Evolutionary conservation across 1,140 invertebrate genomes (phyloP).

Genomic region (Oncopeltus fasciatus): DNA sequence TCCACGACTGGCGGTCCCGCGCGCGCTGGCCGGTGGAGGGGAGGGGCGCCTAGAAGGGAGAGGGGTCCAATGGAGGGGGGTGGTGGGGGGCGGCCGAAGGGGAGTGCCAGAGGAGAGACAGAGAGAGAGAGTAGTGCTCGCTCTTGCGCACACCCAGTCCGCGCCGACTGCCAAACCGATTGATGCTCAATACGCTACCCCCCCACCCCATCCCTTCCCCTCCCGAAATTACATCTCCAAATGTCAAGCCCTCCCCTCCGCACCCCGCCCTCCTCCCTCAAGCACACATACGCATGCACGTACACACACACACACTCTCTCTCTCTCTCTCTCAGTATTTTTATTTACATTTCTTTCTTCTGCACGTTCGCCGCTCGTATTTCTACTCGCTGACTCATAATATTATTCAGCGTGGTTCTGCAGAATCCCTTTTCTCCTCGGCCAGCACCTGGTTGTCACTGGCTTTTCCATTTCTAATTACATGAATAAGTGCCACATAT

Average conservation of each 20-base stretch:
- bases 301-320: background rate
- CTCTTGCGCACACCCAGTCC: conserved; percentile 18
- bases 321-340: background rate
- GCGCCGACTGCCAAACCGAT: conserved; percentile 15
- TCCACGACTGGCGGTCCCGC: conserved; percentile 5
- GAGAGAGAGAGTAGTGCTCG: background rate
- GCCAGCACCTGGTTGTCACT: too few species aligned
- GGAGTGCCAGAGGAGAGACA: background rate
- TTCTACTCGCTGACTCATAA: conserved; percentile 2
- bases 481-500: too few species aligned
- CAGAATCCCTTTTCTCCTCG: too few species aligned
- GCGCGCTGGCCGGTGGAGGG: background rate
- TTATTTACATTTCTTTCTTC: background rate
- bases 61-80: background rate
- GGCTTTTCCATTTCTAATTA: too few species aligned
- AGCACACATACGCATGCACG: too few species aligned
- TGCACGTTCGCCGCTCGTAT: background rate
- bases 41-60: background rate
- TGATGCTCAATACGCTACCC: conserved; percentile 18
- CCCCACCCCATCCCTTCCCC: background rate
- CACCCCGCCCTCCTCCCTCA: background rate
- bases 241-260: conserved; percentile 2
- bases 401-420: background rate
- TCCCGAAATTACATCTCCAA: conserved; percentile 1
- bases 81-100: too few species aligned